These are phyloP conservation scores for Capitulum mitella DNA, from an alignment of 2,888 invertebrate species.

Conservation along the genomic window DNA sequence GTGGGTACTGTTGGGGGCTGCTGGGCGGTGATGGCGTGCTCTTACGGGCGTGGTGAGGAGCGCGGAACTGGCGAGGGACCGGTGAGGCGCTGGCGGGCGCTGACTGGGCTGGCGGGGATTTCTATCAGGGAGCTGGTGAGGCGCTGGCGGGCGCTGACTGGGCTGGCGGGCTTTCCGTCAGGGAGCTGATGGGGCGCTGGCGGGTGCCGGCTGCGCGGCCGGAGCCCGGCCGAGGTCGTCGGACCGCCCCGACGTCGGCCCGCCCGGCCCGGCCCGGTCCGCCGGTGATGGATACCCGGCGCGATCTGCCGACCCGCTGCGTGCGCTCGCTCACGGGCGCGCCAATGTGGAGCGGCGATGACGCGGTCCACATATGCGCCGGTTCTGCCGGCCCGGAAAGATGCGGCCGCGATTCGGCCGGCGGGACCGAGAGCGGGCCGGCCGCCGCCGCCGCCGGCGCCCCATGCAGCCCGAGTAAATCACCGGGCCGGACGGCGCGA, in stretches of 20 bases:
- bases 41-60: too few relatives aligned
- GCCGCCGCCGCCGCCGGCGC: background rate
- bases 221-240: background rate
- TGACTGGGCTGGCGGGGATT: too few relatives aligned
- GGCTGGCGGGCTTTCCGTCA: too few relatives aligned
- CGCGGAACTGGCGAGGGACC: too few relatives aligned
- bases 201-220: too few relatives aligned
- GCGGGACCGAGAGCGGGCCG: background rate
- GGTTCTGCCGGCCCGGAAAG: background rate
- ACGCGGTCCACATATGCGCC: background rate
- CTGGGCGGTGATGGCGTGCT: too few relatives aligned
- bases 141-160: too few relatives aligned
- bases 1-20: too few relatives aligned
- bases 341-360: background rate
- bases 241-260: background rate
- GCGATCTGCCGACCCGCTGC: background rate
- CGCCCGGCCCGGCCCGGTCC: background rate
- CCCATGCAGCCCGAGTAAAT: background rate
- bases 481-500: background rate
- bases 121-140: too few relatives aligned
- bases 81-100: too few relatives aligned
- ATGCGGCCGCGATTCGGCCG: too few relatives aligned
- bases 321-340: background rate
- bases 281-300: background rate
- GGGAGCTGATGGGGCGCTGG: too few relatives aligned